Evolutionary conservation across 2,113 vertebrate genomes (phyloP), one percentile per base, ranked within the genome.

Genomic region (Zonotrichia leucophrys): DNA sequence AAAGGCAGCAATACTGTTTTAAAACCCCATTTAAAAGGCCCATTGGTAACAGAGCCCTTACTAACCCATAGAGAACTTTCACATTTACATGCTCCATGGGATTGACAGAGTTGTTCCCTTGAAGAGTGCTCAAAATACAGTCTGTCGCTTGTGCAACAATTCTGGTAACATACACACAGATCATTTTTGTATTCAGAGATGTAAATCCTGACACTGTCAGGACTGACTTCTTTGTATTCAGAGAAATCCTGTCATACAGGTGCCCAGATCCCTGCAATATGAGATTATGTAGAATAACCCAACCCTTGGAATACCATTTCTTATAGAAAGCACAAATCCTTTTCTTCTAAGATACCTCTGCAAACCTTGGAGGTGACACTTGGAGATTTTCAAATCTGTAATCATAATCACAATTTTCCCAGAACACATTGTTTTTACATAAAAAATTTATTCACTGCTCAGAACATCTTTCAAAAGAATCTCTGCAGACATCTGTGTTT

Each of bases 91-190:
- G 33, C 2, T 67, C 18, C 28, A 9, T 5, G 4, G 22, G 35
- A 73, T 68, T 59, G 25, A 39, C 7, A 10, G 23, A 11, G 8
- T 7, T 62, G 19, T 25, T 83, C 62, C 53, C 28, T 58, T 25
- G 22, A 68, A 76, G 20, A 0, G 0, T 41, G 24, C n/a, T 53
- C 22, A 14, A 82, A 91, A 90, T 22, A 49, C 28, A 44, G 24
- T 24, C 44, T 0, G 1, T 27, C 1, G 0, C 6, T 79, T 69
- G 20, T 2, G 2, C 39, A 56, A 19, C 5, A 47, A 7, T 68
- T 81, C 60, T 89, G 63, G 22, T 31, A 77, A 63, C 24, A 66
- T 11, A 39, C 16, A 39, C 3, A 17, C 0, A 35, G 39, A 58
- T n/a, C 42, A 46, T 42, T 88, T 88, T 77, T 86, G 16, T 42